Base-by-base conservation (phyloP, 2,888 invertebrate species). In the Acanthosepion pharaonis region DNA sequence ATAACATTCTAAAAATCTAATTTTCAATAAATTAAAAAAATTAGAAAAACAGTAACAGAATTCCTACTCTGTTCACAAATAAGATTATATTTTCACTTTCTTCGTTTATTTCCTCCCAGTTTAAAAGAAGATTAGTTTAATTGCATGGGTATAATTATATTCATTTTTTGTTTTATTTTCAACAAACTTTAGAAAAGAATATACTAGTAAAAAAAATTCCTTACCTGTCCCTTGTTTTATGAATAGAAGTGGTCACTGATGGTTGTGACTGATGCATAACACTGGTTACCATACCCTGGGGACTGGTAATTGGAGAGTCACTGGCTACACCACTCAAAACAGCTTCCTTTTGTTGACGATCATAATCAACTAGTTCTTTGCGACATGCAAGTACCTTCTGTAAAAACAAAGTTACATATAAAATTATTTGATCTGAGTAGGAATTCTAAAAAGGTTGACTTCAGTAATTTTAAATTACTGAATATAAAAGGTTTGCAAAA, bases 311-410 rank as follows among this genome's bases (percentile, higher is more conserved):
- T 0, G 95, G 95, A 48, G 95, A 95, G 95, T 94, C 94, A 95
- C 92, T 92, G 95, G 53, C 93, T 51, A 93, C 93, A 95, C 95
- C 95, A 92, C 94, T 94, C 55, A 95, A 96, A 94, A 96, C 97
- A 23, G 97, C 97, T 95, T 97, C 97, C 95, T 96, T 96, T 95
- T 97, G 97, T 94, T 97, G 97, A 94, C 99, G 98, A 97, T 99
- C 99, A 97, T 99, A 99, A 0, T 99, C 98, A 18, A 99, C 98
- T 91, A 99, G 97, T 97, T 99, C 99, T 96, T 98, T 98, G 51
- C 99, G 98, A 97, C 99, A 99, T 0, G 99, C 99, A 95, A 99
- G 98, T 49, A 99, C 99, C 97, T 99, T 98, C 98, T 99, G 96
- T 94, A 95, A 95, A 78, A 23, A 25, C 28, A 64, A 64, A 78